A percentile compares a stretch with the other conserved stretches of the same genome.
Conservation (phyloP, 2,888 invertebrate genomes). For the Geotrupes spiniger region DNA sequence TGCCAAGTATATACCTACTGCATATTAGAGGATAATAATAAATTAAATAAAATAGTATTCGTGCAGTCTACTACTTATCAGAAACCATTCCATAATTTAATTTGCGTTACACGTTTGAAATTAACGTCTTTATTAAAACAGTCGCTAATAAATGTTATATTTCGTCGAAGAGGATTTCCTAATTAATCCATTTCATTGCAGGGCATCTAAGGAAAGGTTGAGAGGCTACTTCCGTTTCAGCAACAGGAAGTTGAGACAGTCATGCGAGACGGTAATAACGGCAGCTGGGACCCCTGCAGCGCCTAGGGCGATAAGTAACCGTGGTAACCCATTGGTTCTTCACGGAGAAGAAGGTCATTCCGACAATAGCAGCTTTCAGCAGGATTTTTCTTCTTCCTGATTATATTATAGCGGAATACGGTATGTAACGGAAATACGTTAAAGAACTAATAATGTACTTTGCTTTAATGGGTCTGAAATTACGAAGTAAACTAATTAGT, state of each 20-base stretch:
- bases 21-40: too few species aligned
- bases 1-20: too few species aligned
- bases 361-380: constrained; percentile 39
- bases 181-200: constrained; percentile 35
- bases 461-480: too few species aligned
- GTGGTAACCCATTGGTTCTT: constrained; percentile 32
- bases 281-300: constrained; percentile 36
- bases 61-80: too few species aligned
- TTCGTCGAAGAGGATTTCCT: too few species aligned
- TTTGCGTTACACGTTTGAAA: too few species aligned
- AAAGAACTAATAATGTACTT: too few species aligned
- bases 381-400: constrained; percentile 45
- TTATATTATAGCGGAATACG: constrained; percentile 28
- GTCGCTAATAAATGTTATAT: too few species aligned
- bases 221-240: constrained; percentile 58
- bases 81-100: too few species aligned
- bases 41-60: too few species aligned
- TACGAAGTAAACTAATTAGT: too few species aligned
- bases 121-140: too few species aligned
- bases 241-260: constrained; percentile 48
- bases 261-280: constrained; percentile 49
- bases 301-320: constrained; percentile 30
- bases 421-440: constrained; percentile 19
- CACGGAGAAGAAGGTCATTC: constrained; percentile 34
- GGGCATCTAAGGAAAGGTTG: constrained; percentile 58